phyloP scores from a whole-genome alignment of 2,888 invertebrate genomes.

The Calameuta filiformis region DNA sequence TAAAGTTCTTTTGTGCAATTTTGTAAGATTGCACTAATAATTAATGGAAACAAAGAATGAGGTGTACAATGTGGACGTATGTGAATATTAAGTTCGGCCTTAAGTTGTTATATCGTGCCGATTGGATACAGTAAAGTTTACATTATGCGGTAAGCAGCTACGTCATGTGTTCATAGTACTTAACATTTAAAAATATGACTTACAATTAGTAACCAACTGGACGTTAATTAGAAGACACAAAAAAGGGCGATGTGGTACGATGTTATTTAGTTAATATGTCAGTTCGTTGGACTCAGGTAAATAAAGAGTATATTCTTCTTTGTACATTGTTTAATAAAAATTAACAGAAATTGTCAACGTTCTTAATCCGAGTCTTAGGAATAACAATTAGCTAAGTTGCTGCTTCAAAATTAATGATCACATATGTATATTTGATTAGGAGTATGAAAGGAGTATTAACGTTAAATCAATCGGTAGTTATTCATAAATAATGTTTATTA shows the following conservation, averaged over 20 bases:
- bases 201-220: not conserved
- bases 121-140: not conserved
- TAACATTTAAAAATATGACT: constrained; percentile 22
- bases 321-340: constrained; percentile 29
- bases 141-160: not conserved
- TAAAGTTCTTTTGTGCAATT: not conserved
- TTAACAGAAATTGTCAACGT: constrained; percentile 9
- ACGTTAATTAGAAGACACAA: not conserved
- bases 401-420: not conserved
- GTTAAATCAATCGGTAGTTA: constrained; percentile 7
- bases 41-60: not conserved
- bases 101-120: not conserved
- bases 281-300: constrained; percentile 15
- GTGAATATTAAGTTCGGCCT: not conserved
- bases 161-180: constrained; percentile 38
- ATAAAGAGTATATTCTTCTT: constrained; percentile 27
- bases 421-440: not conserved
- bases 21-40: not conserved
- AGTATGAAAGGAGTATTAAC: not conserved
- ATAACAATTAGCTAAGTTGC: not conserved
- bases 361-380: not conserved
- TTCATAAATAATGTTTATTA: constrained; percentile 61
- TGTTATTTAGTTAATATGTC: constrained; percentile 11
- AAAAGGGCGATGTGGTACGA: constrained; percentile 12
- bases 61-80: not conserved